phyloP scores from a whole-genome alignment of 2,797 vertebrate species.

The Tenualosa ilisha region DNA sequence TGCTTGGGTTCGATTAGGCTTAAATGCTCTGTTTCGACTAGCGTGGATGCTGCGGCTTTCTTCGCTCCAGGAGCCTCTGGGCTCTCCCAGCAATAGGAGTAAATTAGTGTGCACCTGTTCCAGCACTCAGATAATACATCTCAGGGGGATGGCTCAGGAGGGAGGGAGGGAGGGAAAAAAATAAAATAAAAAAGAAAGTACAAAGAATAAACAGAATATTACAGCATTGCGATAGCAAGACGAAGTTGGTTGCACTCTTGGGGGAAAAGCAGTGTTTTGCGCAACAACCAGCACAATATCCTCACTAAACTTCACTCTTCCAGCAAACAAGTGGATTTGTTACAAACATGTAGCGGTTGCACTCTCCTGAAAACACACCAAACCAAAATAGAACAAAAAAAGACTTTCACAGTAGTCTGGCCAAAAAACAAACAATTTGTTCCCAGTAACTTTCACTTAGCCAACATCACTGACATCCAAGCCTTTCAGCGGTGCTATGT shows the following conservation, averaged over 20 bases:
- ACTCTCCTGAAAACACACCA: not conserved
- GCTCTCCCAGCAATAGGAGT: conserved; percentile 83
- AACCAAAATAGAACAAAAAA: conserved; percentile 9
- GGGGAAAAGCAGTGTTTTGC: conserved; percentile 46
- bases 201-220: conserved; percentile 53
- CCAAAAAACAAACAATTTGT: not conserved
- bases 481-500: not conserved
- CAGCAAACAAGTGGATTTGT: conserved; percentile 18
- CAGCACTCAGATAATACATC: conserved; percentile 74
- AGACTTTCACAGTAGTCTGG: not conserved
- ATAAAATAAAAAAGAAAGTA: conserved; percentile 39
- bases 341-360: conserved; percentile 1
- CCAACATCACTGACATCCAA: not conserved
- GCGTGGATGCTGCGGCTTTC: conserved; percentile 47
- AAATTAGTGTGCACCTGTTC: conserved; percentile 87
- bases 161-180: conserved; percentile 43
- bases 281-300: conserved; percentile 50
- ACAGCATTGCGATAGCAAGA: conserved; percentile 42
- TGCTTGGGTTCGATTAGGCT: conserved; percentile 50
- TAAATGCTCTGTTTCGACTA: conserved; percentile 52
- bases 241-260: conserved; percentile 42
- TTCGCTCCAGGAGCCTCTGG: conserved; percentile 72
- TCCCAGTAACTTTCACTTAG: conserved; percentile 4
- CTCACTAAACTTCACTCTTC: conserved; percentile 42
- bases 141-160: conserved; percentile 42